phyloP scores from a whole-genome alignment of 1,140 invertebrate species.

The Parapsyche elsis region DNA sequence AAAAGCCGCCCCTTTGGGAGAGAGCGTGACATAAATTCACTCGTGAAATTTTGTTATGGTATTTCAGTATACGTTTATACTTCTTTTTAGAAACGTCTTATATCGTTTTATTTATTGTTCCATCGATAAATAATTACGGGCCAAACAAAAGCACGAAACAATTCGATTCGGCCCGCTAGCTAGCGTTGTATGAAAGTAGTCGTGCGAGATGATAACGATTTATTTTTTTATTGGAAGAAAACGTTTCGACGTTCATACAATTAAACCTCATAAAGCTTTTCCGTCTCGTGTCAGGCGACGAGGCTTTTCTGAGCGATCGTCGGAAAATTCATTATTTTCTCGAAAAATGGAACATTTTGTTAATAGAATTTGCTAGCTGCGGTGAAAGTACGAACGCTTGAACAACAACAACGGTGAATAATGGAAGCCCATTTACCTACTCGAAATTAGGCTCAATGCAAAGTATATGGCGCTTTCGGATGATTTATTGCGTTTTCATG shows the following conservation, averaged over 20 bases:
- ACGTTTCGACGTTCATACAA: not conserved
- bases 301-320: not conserved
- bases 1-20: no score
- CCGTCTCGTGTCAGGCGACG: not conserved
- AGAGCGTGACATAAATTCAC: not conserved
- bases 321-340: not conserved
- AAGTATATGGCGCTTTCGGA: not conserved
- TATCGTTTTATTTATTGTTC: constrained; percentile 1
- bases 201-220: not conserved
- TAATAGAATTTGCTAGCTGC: not conserved
- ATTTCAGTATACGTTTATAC: not conserved
- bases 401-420: not conserved
- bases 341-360: not conserved
- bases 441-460: not conserved
- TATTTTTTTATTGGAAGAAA: not conserved
- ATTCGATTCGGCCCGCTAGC: not conserved
- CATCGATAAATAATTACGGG: no score
- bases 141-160: not conserved
- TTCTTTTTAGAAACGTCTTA: not conserved
- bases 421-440: not conserved
- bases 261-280: not conserved
- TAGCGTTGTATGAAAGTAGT: not conserved
- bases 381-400: not conserved
- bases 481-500: constrained; percentile 27
- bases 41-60: not conserved